These are phyloP conservation scores for Lycodopsis pacificus DNA, from an alignment of 2,797 vertebrate species.

Conservation along the genomic window DNA sequence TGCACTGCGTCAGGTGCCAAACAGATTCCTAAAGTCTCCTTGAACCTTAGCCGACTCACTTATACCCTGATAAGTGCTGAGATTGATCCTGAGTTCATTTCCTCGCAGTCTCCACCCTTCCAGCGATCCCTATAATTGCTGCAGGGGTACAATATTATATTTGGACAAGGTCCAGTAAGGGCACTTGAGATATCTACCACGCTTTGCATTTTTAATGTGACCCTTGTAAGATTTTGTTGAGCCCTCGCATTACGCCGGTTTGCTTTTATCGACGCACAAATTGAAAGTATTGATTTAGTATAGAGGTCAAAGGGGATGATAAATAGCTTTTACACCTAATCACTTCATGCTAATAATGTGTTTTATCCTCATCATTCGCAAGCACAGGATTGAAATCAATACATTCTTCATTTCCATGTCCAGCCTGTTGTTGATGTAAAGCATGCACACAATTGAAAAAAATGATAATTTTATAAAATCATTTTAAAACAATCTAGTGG, in stretches of 20 bases:
- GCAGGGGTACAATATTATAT: conserved; percentile 71
- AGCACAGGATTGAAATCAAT: conserved; percentile 46
- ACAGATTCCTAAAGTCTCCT: conserved; percentile 70
- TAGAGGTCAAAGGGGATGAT: conserved; percentile 72
- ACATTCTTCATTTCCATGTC: conserved; percentile 29
- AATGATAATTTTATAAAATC: conserved; percentile 8
- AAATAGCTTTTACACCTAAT: conserved; percentile 60
- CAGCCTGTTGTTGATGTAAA: conserved; percentile 8
- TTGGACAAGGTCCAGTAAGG: conserved; percentile 75
- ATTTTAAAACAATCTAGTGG: neutral
- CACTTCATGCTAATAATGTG: conserved; percentile 47
- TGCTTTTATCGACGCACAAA: conserved; percentile 66
- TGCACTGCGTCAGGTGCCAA: conserved; percentile 52
- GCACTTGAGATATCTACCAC: conserved; percentile 46
- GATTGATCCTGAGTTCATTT: conserved; percentile 76
- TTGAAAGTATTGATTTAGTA: conserved; percentile 74
- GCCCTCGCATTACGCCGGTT: conserved; percentile 62
- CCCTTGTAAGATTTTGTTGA: conserved; percentile 58
- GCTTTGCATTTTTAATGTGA: conserved; percentile 71
- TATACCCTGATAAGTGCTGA: conserved; percentile 71
- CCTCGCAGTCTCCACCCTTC: conserved; percentile 53
- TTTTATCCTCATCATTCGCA: conserved; percentile 55
- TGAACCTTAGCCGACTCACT: conserved; percentile 67
- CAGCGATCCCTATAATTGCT: conserved; percentile 75
- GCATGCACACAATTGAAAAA: conserved; percentile 1